Base-by-base conservation (phyloP, 2,888 invertebrate species). In the Cecidostiba fungosa region DNA sequence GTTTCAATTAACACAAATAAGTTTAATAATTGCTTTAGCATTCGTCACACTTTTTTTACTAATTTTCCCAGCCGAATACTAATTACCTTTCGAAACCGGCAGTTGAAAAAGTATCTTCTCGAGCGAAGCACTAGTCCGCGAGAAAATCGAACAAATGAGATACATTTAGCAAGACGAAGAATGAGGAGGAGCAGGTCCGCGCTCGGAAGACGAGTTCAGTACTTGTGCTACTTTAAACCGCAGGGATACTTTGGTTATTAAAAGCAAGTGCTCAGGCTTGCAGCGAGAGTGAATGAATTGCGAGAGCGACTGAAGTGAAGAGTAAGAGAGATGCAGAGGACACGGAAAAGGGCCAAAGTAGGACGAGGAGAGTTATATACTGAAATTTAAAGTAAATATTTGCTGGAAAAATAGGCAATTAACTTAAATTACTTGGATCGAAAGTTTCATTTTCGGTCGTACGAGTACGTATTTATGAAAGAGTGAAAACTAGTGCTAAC, bases 191-290 rank as follows among this genome's bases (percentile, higher is more conserved):
- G 36, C 19, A 47, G 12, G 47, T 47, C 4, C 1, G 19, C 36
- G 19, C 47, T 10, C 26, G 73, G 59, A 74, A 69, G 23, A 85
- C 70, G 50, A 54, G 70, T 43, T 72, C 62, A 78, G 62, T 23
- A 84, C 72, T 83, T 72, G 80, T 79, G 80, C 82, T 74, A 79
- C 79, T 85, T 81, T 39, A 66, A 78, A 59, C 72, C 32, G 77
- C 78, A n/a, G 26, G 12, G 8, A 36, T 69, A 73, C 70, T 43
- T 77, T 4, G 80, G 32, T 84, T 72, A 77, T 84, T 84, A 84
- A 86, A 84, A 83, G 66, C 54, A n/a, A 32, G 73, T 39, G 29
- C 8, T n/a, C n/a, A 59, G 54, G 16, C 50, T 50, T 50, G 4
- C 16, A 72, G 36, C 39, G 47, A 74, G 76, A 82, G 76, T 69